These are phyloP conservation scores for Aelia acuminata DNA, from an alignment of 2,888 invertebrate species.

Conservation along the genomic window DNA sequence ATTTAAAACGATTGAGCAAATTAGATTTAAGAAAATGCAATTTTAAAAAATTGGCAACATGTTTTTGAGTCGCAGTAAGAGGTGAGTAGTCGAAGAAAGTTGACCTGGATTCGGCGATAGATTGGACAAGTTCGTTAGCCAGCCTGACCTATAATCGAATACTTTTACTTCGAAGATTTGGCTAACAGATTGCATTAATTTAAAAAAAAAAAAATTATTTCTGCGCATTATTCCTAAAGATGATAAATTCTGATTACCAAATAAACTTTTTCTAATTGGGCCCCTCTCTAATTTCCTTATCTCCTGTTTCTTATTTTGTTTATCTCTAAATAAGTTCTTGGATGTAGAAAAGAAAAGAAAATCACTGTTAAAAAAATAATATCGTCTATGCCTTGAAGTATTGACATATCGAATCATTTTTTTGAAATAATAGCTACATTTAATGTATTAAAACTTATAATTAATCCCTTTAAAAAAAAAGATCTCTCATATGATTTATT, in stretches of 20 bases:
- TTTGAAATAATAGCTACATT: too few relatives aligned
- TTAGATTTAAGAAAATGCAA: background rate
- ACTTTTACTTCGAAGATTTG: constrained; percentile 4
- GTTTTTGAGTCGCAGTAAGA: background rate
- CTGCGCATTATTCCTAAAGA: background rate
- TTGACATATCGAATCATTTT: too few relatives aligned
- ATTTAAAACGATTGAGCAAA: background rate
- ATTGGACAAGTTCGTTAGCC: constrained; percentile 27
- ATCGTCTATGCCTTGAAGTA: too few relatives aligned
- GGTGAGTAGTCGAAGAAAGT: constrained; percentile 32
- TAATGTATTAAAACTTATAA: too few relatives aligned
- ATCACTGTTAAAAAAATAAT: too few relatives aligned
- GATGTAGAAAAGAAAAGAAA: too few relatives aligned
- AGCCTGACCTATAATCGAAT: constrained; percentile 30
- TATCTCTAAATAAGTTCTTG: too few relatives aligned
- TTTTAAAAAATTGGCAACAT: background rate
- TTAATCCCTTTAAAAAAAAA: too few relatives aligned
- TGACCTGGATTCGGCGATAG: constrained; percentile 26
- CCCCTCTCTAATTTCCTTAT: background rate
- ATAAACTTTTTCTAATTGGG: background rate
- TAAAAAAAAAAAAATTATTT: background rate
- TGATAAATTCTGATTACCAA: background rate
- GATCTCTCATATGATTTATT: too few relatives aligned
- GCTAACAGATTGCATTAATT: background rate
- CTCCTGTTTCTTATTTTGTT: background rate